phyloP scores from a whole-genome alignment of 2,113 vertebrate species.

The Setophaga coronata region DNA sequence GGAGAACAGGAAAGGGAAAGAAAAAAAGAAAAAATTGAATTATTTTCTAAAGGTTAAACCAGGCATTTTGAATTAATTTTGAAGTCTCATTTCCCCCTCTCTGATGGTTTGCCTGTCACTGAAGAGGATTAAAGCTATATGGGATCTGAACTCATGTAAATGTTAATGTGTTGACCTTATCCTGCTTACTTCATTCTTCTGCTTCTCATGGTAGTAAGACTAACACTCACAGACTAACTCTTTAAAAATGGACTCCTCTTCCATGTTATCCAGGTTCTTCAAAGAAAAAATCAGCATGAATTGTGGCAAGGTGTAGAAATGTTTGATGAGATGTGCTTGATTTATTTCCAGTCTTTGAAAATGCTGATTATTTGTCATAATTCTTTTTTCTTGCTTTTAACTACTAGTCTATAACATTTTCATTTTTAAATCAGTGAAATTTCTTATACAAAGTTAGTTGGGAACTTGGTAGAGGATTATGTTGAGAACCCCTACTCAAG shows the following conservation, averaged over 20 bases:
- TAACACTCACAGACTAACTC: not conserved
- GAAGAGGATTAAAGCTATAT: conserved; percentile 25
- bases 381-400: not conserved
- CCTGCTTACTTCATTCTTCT: conserved; percentile 18
- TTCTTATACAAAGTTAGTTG: not conserved
- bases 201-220: not conserved
- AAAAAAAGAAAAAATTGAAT: conserved; percentile 9
- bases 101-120: conserved; percentile 9
- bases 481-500: not conserved
- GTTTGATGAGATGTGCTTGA: not conserved
- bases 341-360: not conserved
- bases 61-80: conserved; percentile 43
- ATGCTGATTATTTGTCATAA: not conserved
- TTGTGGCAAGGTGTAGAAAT: not conserved
- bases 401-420: not conserved
- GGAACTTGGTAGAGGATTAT: not conserved
- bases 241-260: not conserved
- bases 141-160: conserved; percentile 45
- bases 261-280: not conserved
- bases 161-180: conserved; percentile 56
- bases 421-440: not conserved
- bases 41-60: conserved; percentile 57
- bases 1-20: not conserved
- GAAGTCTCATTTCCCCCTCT: conserved; percentile 40
- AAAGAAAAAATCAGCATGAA: not conserved